A percentile compares a stretch with the other conserved stretches of the same genome.
Conservation (phyloP, 2,888 invertebrate genomes). For the Caenorhabditis sp. region DNA sequence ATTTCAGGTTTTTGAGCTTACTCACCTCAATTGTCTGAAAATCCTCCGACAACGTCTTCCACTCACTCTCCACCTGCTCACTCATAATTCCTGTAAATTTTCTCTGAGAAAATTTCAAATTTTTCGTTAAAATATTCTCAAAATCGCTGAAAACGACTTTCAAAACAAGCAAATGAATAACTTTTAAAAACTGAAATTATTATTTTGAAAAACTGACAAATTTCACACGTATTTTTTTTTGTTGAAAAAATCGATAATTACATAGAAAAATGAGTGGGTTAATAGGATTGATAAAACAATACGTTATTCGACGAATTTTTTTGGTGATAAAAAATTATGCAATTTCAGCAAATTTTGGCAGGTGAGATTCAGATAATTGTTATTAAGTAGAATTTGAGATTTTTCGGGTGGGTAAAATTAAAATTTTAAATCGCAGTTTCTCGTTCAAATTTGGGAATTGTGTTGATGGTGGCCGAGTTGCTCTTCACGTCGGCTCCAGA, state of each 20-base stretch:
- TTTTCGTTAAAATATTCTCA: background rate
- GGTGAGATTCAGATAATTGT: too few relatives aligned
- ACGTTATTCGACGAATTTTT: conserved; percentile 3
- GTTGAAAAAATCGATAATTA: background rate
- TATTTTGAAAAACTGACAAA: background rate
- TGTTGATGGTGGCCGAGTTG: conserved; percentile 50
- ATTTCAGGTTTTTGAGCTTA: background rate
- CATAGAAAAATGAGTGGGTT: conserved; percentile 1
- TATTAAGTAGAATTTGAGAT: background rate
- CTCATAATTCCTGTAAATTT: conserved; percentile 15
- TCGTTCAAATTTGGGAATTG: conserved; percentile 58
- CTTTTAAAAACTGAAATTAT: too few relatives aligned
- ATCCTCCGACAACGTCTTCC: conserved; percentile 41
- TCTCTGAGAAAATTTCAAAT: background rate
- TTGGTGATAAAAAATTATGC: background rate
- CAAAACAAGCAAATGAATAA: background rate
- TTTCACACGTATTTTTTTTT: conserved; percentile 13
- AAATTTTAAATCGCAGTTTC: conserved; percentile 67
- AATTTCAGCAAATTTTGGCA: too few relatives aligned
- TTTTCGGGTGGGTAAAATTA: background rate
- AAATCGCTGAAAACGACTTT: background rate
- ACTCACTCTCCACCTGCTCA: conserved; percentile 41
- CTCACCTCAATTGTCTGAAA: conserved; percentile 52
- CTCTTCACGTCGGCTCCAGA: conserved; percentile 17
- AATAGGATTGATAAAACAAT: background rate